Evolutionary conservation across 1,140 invertebrate species (phyloP).

Genomic region (Drosophila pachea): DNA sequence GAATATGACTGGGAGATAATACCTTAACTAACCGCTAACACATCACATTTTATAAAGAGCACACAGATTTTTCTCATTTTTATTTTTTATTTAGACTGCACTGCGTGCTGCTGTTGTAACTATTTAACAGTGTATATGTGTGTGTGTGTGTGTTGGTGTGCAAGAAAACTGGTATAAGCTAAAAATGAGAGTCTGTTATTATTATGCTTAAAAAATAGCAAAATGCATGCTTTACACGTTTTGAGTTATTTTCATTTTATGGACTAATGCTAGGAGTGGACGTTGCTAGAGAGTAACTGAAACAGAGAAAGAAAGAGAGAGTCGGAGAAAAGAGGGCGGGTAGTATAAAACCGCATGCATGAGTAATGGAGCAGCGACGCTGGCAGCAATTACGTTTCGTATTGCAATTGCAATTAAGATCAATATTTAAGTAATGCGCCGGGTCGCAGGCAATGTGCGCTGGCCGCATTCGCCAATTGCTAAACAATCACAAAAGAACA

Average conservation of each 20-base stretch:
- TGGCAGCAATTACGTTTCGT: constrained; percentile 17
- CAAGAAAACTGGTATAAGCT: constrained; percentile 27
- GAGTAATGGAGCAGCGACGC: constrained; percentile 46
- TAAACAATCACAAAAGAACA: constrained; percentile 45
- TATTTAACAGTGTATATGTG: constrained; percentile 14
- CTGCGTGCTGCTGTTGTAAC: constrained; percentile 18
- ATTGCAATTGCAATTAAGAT: constrained; percentile 63
- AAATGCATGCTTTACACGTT: constrained; percentile 40
- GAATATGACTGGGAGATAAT: too few relatives aligned
- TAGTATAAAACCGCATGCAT: constrained; percentile 39
- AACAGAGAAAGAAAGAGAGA: not conserved
- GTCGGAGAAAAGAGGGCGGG: not conserved
- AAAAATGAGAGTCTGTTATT: constrained; percentile 31
- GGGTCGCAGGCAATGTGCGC: constrained; percentile 31
- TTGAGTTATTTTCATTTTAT: constrained; percentile 34
- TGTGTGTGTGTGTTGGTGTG: constrained; percentile 16
- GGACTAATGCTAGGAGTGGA: constrained; percentile 4
- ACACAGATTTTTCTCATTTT: not conserved
- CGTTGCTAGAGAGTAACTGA: not conserved
- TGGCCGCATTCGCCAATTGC: constrained; percentile 43
- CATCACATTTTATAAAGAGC: not conserved
- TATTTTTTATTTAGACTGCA: not conserved
- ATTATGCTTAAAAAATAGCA: constrained; percentile 41
- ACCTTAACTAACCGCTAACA: too few relatives aligned
- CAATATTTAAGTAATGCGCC: constrained; percentile 60